Evolutionary conservation across 1,140 invertebrate species (phyloP).

Genomic region (Aplysia californica): DNA sequence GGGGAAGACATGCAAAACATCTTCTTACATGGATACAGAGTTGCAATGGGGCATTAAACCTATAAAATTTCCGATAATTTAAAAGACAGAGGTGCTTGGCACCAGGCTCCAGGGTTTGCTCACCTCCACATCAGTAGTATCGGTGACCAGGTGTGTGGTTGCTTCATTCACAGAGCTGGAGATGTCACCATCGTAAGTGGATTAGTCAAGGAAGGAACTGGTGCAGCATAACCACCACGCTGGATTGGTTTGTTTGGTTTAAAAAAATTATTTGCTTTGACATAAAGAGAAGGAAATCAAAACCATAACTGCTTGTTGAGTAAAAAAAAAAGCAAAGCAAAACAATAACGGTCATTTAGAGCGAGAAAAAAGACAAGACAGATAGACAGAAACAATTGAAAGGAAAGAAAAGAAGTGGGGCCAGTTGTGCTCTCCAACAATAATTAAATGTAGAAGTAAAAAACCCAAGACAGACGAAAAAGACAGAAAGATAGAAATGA

Average conservation of each 20-base stretch:
- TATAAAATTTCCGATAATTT: neutral
- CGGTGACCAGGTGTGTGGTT: constrained; percentile 46
- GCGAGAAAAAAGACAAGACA: neutral
- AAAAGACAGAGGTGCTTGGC: neutral
- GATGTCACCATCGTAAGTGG: constrained; percentile 54
- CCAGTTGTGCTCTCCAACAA: no score
- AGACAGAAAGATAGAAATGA: no score
- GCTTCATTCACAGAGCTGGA: constrained; percentile 30
- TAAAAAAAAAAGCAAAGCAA: neutral
- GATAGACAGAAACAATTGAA: no score
- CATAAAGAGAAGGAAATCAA: no score
- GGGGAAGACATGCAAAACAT: neutral
- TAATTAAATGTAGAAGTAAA: no score
- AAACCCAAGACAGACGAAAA: no score
- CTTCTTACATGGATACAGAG: neutral
- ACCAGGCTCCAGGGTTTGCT: neutral
- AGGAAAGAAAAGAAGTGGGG: no score
- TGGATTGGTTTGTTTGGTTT: no score
- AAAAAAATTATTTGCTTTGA: no score
- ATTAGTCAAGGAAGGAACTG: constrained; percentile 41
- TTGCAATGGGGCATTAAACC: neutral
- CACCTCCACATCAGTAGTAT: neutral
- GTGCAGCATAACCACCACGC: no score
- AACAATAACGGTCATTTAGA: neutral
- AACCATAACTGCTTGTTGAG: neutral